Evolutionary conservation across 2,113 vertebrate genomes (phyloP), one percentile per base, ranked within the genome.

Genomic region (Elephas maximus): DNA sequence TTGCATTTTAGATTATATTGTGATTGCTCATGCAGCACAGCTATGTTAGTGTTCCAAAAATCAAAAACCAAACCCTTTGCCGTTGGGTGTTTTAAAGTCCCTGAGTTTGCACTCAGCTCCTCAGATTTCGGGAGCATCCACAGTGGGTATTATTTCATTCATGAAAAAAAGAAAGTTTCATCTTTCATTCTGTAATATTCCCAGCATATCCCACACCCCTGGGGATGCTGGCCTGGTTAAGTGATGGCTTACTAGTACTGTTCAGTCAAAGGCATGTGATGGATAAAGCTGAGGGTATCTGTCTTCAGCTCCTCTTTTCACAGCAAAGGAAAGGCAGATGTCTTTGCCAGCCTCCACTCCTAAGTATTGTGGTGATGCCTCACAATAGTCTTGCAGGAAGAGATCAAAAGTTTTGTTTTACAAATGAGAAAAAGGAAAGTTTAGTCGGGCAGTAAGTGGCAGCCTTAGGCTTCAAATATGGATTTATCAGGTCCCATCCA

Each of bases 331-430:
- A 88, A 91, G 69, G 9, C 15, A 88, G 26, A 1, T 37, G 20
- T 77, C 2, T 21, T 30, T 74, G 33, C 6, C 37, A 76, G 37
- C 8, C 30, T 84, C 26, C 28, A 65, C 0, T 65, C 65, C 10
- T 11, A 37, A n/a, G 4, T 57, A 30, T 74, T 90, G 78, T 17
- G 53, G 15, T 57, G 44, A 44, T 45, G 44, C 9, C 51, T 81
- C 33, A 12, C 10, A 77, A 37, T 11, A 69, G 57, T 81, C 21
- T 65, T 87, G n/a, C 5, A 80, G 48, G 33, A 82, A 37, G 2
- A 76, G 37, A 60, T 84, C 18, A 65, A 85, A 71, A 44, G 23
- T 41, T 93, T 79, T 57, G 14, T 77, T 91, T 96, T 69, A 90
- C 9, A 92, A 85, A 37, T 41, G 10, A 92, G 71, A 73, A 57